Base-by-base conservation (phyloP, 2,888 invertebrate species). In the Chorisops tibialis region DNA sequence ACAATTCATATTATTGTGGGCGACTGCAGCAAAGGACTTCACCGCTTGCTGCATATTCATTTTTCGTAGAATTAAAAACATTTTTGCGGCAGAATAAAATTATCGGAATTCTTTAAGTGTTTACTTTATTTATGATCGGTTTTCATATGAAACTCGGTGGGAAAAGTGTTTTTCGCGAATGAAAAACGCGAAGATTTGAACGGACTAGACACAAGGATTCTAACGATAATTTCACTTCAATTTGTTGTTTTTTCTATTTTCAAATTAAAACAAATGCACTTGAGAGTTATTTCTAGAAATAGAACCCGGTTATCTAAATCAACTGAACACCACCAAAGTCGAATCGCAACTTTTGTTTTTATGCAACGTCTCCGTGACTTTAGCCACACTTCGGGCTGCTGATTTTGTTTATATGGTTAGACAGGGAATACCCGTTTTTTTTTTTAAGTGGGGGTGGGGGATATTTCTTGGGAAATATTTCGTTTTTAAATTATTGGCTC, bases 11-110 rank as follows among this genome's bases (percentile, higher is more conserved):
- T n/a, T n/a, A n/a, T n/a, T n/a, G n/a, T n/a, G n/a, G n/a, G n/a
- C n/a, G n/a, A n/a, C n/a, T n/a, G 30, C 30, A 9, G 30, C 5
- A 30, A 30, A 1, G 58, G 66, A 64, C 45, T 65, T 63, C 51
- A 61, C 51, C 38, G 63, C 45, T 38, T 64, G 62, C n/a, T 62
- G 62, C 45, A 66, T 62, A 24, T 70, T 49, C 3, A 74, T 58
- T 52, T 67, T 69, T 24, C 72, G 72, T 7, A 69, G 69, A 5
- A 30, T 2, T 5, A 9, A 30, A 51, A 74, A 71, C 74, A 74
- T 74, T 24, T 66, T 70, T 35, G 11, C 21, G 30, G 54, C 21
- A 18, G 18, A 38, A 4, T n/a, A 14, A 1, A 30, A 30, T 30
- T 30, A 30, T 7, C 3, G 43, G 9, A 21, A 7, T n/a, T n/a